A percentile compares a stretch with the other conserved stretches of the same genome.
Evolutionary conservation across 2,113 vertebrate genomes (phyloP).

Genomic region (Halcyon malimbica): DNA sequence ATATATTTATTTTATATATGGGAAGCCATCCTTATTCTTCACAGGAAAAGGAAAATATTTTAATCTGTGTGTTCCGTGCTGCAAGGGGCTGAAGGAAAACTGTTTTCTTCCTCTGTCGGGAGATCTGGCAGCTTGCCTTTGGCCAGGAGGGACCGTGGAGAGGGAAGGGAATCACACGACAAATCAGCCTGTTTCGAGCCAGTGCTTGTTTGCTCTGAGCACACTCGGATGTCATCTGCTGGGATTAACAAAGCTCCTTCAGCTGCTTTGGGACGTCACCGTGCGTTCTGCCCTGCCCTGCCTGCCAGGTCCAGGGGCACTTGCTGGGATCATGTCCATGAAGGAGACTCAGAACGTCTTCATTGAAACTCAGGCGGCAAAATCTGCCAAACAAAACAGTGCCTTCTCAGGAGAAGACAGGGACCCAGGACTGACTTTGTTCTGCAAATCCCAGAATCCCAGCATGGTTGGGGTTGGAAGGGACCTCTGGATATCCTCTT

Average conservation of each 20-base stretch:
- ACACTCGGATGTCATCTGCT: neutral
- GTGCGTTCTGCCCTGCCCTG: neutral
- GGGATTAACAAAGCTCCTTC: neutral
- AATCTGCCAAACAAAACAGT: neutral
- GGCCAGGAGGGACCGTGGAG: neutral
- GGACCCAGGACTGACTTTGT: neutral
- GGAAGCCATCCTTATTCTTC: neutral
- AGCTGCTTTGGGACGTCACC: neutral
- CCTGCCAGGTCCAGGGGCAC: neutral
- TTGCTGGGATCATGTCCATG: conserved; percentile 2
- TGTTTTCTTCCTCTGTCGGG: neutral
- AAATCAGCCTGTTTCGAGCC: neutral
- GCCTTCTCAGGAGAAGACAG: neutral
- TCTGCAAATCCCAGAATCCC: neutral
- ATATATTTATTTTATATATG: neutral
- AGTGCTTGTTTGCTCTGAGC: neutral
- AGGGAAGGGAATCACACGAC: neutral
- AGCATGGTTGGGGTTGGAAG: neutral
- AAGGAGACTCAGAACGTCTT: conserved; percentile 23
- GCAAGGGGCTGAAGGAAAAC: neutral
- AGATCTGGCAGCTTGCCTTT: conserved; percentile 35
- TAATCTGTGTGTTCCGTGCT: neutral
- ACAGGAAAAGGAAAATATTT: neutral
- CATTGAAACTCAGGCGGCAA: neutral
- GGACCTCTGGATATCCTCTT: neutral